A percentile compares a stretch with the other conserved stretches of the same genome.
phyloP scores from a whole-genome alignment of 2,113 vertebrate species.

The Rhinoderma darwinii region DNA sequence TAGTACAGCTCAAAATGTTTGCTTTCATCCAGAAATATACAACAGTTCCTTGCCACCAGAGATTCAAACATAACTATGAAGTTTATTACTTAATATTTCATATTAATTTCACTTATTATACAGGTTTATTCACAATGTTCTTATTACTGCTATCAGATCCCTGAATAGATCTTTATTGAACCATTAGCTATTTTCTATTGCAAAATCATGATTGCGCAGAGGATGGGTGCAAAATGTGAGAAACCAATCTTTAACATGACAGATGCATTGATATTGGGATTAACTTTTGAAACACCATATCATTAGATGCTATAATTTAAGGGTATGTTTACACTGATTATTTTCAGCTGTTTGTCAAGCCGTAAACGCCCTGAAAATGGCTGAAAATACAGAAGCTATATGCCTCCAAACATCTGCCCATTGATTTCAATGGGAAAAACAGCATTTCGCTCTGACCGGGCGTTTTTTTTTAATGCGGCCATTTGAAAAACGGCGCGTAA shows the following conservation, averaged over 20 bases:
- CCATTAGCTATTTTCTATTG: neutral
- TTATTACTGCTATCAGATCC: neutral
- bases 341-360: too few species aligned
- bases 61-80: constrained; percentile 40
- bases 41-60: constrained; percentile 70
- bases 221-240: neutral
- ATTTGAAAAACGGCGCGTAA: too few species aligned
- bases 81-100: neutral
- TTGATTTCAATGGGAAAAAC: too few species aligned
- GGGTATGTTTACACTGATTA: too few species aligned
- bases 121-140: neutral
- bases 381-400: too few species aligned
- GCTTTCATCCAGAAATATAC: constrained; percentile 66
- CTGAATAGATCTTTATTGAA: neutral
- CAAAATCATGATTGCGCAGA: neutral
- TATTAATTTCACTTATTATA: neutral
- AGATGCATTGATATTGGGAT: neutral
- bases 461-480: too few species aligned
- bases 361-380: too few species aligned
- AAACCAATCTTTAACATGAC: too few species aligned
- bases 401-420: too few species aligned
- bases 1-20: constrained; percentile 72
- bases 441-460: too few species aligned
- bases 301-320: too few species aligned
- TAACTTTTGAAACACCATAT: neutral